These are phyloP conservation scores for Acipenser ruthenus DNA, from an alignment of 2,797 vertebrate species.

Conservation along the genomic window DNA sequence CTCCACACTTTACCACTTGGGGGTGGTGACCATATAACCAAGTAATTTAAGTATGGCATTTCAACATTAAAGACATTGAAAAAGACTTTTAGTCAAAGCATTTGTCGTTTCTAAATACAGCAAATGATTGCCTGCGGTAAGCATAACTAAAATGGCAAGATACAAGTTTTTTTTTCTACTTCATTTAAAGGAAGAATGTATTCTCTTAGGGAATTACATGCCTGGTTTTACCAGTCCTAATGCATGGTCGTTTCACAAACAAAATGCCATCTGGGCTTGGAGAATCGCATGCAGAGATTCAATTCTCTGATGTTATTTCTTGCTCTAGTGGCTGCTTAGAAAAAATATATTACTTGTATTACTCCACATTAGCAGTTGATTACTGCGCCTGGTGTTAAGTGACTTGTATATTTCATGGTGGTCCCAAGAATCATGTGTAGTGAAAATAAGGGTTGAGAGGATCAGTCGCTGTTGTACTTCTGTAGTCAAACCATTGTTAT, in stretches of 20 bases:
- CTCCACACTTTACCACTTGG: no score
- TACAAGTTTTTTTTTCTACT: no score
- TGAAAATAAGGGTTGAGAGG: slow-evolving; percentile 70
- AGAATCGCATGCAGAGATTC: slow-evolving; percentile 89
- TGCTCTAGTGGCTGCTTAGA: slow-evolving; percentile 80
- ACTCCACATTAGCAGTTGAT: slow-evolving; percentile 72
- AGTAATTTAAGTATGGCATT: no score
- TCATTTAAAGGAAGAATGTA: no score
- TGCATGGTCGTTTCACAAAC: slow-evolving; percentile 53
- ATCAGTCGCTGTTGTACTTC: slow-evolving; percentile 80
- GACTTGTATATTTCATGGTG: slow-evolving; percentile 87
- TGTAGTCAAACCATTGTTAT: slow-evolving; percentile 85
- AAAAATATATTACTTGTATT: slow-evolving; percentile 88
- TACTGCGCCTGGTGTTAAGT: slow-evolving; percentile 72
- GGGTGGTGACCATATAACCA: no score
- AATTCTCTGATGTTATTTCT: slow-evolving; percentile 86
- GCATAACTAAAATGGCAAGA: no score
- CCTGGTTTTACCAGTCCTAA: slow-evolving; percentile 15
- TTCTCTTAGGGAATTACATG: no score
- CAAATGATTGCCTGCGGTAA: no score
- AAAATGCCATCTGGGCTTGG: slow-evolving; percentile 52
- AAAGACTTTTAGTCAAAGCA: no score
- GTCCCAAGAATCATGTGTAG: slow-evolving; percentile 80
- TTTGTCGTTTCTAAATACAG: no score
- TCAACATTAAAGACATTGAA: no score